A percentile compares a stretch with the other conserved stretches of the same genome.
Evolutionary conservation across 2,113 vertebrate genomes (phyloP).

Genomic region (Nothobranchius kuhntae): DNA sequence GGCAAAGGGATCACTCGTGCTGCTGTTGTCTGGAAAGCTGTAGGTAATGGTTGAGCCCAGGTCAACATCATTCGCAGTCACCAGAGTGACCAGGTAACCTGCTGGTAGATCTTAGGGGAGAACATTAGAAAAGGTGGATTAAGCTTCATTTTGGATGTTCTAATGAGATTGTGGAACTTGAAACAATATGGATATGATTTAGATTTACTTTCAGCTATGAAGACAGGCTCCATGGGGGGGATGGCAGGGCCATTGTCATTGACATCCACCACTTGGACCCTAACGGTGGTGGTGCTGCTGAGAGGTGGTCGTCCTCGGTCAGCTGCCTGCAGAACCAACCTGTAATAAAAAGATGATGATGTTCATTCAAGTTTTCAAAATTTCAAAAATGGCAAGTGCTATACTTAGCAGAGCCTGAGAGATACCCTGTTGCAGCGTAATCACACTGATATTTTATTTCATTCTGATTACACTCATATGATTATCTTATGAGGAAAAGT

Average conservation of each 20-base stretch:
- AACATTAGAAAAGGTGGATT: background rate
- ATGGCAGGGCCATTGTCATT: conserved; percentile 90
- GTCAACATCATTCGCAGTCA: conserved; percentile 86
- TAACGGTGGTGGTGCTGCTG: conserved; percentile 79
- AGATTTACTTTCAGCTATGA: conserved; percentile 88
- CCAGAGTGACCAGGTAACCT: conserved; percentile 82
- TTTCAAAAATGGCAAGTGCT: too few relatives aligned
- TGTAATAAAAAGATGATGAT: conserved; percentile 53
- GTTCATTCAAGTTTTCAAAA: background rate
- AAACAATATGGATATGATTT: background rate
- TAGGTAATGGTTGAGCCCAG: conserved; percentile 84
- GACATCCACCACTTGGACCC: conserved; percentile 86
- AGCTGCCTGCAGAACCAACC: conserved; percentile 86
- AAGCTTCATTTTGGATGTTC: background rate
- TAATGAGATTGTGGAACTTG: background rate
- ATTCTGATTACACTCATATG: background rate
- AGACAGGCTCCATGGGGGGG: conserved; percentile 76
- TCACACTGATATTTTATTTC: background rate
- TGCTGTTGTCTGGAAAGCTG: conserved; percentile 77
- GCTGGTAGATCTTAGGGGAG: conserved; percentile 81
- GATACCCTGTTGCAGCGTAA: background rate
- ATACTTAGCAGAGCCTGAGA: background rate
- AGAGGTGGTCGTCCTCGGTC: conserved; percentile 86
- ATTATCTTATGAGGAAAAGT: background rate
- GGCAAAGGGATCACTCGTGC: conserved; percentile 79